Base-by-base conservation (phyloP, 2,113 vertebrate genomes). In the Xenopus borealis region DNA sequence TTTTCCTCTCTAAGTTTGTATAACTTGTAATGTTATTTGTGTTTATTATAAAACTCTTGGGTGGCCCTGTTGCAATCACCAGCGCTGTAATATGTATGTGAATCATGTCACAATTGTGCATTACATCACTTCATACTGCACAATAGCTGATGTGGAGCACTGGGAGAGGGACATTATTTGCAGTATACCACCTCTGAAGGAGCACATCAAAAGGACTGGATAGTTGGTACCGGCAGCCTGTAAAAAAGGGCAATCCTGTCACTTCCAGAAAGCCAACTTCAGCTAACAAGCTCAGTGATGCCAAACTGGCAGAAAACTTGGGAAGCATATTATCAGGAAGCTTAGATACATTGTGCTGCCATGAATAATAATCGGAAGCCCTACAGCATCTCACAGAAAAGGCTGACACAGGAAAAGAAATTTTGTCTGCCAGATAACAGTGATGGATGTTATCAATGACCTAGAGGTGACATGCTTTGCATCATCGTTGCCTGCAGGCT, bases 371-470 rank as follows among this genome's bases (percentile, higher is more conserved):
- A 69, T 69, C 53, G 23, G 16, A 64, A 45, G 67, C 27, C 74
- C 45, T 45, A 19, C 18, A 27, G 66, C 47, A 46, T 46, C 46
- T 55, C 46, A 8, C 30, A 64, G 59, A 70, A 76, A 62, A 27
- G 62, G 30, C 66, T 55, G 58, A 69, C 66, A 52, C 17, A 76
- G 47, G 66, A 23, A 69, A 61, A 76, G 61, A 53, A 4, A 63
- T 59, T 30, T 75, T 55, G 53, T 76, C 73, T 69, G 4, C 23
- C 14, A 75, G 73, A 76, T 69, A 63, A 63, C 66, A 63, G 73
- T 76, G 74, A 76, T 76, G 74, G 66, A 76, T 76, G 67, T 46
- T 76, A 76, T 64, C 50, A 57, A 55, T 64, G 74, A 70, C 66
- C 59, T 53, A 76, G 69, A 76, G 74, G 66, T 76, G 66, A 76